Evolutionary conservation across 2,113 vertebrate species (phyloP).

Genomic region (Oncorhynchus masou): DNA sequence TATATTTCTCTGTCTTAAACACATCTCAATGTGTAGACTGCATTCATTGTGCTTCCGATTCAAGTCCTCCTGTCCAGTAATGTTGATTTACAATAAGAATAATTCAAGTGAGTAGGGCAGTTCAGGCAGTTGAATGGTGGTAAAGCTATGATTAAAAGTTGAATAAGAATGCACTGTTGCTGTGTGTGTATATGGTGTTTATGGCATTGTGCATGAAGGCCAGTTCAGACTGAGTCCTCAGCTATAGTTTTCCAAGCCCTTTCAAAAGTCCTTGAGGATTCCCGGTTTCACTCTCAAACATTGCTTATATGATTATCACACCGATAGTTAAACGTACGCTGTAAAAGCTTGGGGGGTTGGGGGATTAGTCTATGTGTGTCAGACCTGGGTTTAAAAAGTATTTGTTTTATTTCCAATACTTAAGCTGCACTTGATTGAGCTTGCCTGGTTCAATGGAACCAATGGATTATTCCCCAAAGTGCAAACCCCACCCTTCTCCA

Average conservation of each 20-base stretch:
- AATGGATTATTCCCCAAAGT: no score
- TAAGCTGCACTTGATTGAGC: no score
- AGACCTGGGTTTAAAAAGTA: neutral
- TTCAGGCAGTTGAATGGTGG: conserved; percentile 66
- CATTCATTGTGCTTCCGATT: conserved; percentile 77
- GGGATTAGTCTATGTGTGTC: conserved; percentile 9
- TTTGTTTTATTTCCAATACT: no score
- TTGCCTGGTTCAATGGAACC: no score
- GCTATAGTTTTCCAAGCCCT: conserved; percentile 45
- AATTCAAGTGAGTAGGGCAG: conserved; percentile 88
- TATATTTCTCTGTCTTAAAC: conserved; percentile 63
- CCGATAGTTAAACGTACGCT: conserved; percentile 42
- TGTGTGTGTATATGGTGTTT: conserved; percentile 42
- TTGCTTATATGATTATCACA: conserved; percentile 56
- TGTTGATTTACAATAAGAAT: conserved; percentile 75
- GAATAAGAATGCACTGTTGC: conserved; percentile 24
- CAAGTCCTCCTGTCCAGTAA: conserved; percentile 80
- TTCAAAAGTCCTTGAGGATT: conserved; percentile 61
- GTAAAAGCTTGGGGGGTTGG: conserved; percentile 41
- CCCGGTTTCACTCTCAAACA: conserved; percentile 65
- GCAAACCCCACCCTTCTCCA: no score
- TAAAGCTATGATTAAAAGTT: conserved; percentile 61
- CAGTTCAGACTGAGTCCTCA: conserved; percentile 33
- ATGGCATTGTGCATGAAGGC: conserved; percentile 58
- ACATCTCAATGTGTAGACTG: conserved; percentile 69